Base-by-base conservation (phyloP, 2,888 invertebrate genomes). In the Andrena chrysosceles region DNA sequence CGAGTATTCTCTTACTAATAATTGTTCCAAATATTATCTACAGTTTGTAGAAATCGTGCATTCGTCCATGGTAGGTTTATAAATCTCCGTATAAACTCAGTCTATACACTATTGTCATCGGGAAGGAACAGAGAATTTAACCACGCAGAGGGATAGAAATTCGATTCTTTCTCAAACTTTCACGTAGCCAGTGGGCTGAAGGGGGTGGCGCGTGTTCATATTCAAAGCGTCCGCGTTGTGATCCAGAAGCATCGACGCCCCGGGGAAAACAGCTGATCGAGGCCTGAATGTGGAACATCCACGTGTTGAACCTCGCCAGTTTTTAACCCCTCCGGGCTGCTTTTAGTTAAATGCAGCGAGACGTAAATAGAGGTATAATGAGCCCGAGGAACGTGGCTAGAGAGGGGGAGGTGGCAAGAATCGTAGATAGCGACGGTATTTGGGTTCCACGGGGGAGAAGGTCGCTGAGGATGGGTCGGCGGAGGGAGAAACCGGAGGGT, bases 261-360 rank as follows among this genome's bases (percentile, higher is more conserved):
- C 63, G 56, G 81, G 75, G 56, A 73, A 54, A 83, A 59, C 83
- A 83, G 83, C 83, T 83, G 83, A 83, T 83, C 76, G 72, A 64
- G 33, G 42, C 75, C 60, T 56, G 71, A 71, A 76, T 68, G 59
- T 72, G 48, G 71, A 64, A 49, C 76, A 72, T 81, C 83, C 81
- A 83, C 83, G 76, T 81, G 83, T 83, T 81, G 81, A 83, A 59
- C 62, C 42, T 26, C 0, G 42, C 33, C 20, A 20, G n/a, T 48
- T 69, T 69, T 68, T 31, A 59, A 35, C 29, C 52, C 26, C 31
- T 42, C 52, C 54, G 13, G 8, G 54, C n/a, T n/a, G 69, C 29
- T 60, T 77, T 66, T 66, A 49, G 70, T 60, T 56, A 73, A 77
- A 83, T 52, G 73, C 69, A 35, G 56, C 64, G 73, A 49, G 60